These are phyloP conservation scores for Corvus cornix DNA, from an alignment of 2,113 vertebrate genomes.

Conservation along the genomic window DNA sequence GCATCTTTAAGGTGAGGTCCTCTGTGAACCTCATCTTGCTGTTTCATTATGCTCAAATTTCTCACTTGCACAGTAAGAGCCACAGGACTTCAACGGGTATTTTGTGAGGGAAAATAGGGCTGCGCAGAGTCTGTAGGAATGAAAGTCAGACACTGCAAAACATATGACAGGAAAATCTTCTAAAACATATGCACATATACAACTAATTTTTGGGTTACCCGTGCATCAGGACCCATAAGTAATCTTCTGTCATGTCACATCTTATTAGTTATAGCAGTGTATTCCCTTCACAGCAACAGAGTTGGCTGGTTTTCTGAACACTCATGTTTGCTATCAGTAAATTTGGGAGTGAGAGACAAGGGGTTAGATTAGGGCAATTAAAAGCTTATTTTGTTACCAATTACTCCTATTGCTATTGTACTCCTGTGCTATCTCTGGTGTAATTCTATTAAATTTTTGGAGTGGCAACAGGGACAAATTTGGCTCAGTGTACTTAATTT, in stretches of 20 bases:
- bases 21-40: background rate
- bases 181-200: background rate
- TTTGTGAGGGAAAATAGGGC: background rate
- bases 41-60: background rate
- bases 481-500: slow-evolving; percentile 30
- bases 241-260: background rate
- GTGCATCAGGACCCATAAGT: background rate
- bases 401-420: background rate
- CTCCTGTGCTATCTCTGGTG: background rate
- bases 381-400: background rate
- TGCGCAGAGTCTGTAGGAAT: background rate
- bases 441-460: background rate
- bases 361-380: background rate
- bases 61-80: background rate
- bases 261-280: background rate
- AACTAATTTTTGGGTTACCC: background rate
- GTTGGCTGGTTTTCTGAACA: background rate
- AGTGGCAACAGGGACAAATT: slow-evolving; percentile 27
- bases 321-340: background rate
- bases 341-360: background rate
- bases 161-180: background rate
- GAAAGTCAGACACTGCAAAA: background rate
- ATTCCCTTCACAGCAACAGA: background rate
- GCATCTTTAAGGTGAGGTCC: background rate
- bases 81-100: background rate